phyloP scores from a whole-genome alignment of 2,113 vertebrate genomes.

The Dascyllus trimaculatus region DNA sequence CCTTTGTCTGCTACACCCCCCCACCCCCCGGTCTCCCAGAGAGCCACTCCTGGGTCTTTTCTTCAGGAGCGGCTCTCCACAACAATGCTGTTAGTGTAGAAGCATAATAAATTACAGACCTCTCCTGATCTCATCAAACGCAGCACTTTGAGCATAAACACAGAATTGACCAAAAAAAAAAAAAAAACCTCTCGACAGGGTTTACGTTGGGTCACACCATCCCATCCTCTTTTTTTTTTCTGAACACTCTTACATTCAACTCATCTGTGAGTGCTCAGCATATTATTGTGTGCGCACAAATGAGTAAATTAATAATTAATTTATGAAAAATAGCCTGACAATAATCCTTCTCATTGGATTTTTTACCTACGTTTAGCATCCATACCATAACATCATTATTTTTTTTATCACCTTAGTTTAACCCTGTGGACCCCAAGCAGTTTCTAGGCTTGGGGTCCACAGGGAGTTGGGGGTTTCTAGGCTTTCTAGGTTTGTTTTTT shows the following conservation, averaged over 20 bases:
- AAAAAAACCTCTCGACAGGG: slow-evolving; percentile 8
- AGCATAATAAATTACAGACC: slow-evolving; percentile 73
- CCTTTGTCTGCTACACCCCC: slow-evolving; percentile 67
- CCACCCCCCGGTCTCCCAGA: slow-evolving; percentile 20
- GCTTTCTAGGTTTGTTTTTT: too few species aligned
- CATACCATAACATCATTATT: too few species aligned
- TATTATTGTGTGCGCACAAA: slow-evolving; percentile 9
- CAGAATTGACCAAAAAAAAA: slow-evolving; percentile 26
- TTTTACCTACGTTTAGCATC: too few species aligned
- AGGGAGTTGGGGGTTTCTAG: too few species aligned
- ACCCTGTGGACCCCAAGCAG: too few species aligned
- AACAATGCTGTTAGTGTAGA: slow-evolving; percentile 65
- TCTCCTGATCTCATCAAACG: slow-evolving; percentile 58
- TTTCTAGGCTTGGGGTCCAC: too few species aligned
- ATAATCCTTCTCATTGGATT: too few species aligned
- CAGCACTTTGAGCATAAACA: slow-evolving; percentile 51
- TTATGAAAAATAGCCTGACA: not conserved
- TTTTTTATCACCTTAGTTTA: too few species aligned
- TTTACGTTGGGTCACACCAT: slow-evolving; percentile 26
- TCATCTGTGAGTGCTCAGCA: not conserved
- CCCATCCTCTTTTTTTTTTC: not conserved
- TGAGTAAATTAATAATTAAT: slow-evolving; percentile 8
- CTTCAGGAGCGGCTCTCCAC: slow-evolving; percentile 37
- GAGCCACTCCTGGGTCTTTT: slow-evolving; percentile 64
- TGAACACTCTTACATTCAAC: not conserved